phyloP scores from a whole-genome alignment of 92 coral and sea anemone species.

The Epizoanthus illoricatus region DNA sequence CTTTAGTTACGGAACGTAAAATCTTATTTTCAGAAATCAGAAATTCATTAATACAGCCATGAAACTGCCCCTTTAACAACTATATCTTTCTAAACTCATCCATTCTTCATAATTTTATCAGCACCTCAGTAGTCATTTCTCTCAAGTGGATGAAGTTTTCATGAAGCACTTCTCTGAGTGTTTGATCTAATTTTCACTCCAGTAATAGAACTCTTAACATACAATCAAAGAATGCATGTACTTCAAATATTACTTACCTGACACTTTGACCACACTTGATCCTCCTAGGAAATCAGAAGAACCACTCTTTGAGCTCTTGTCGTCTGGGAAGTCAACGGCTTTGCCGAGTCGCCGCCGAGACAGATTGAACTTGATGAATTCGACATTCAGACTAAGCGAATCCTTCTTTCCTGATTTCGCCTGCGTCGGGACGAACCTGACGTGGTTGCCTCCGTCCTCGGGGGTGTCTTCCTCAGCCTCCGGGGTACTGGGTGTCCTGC shows the following conservation, averaged over 20 bases:
- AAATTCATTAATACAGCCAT: too few relatives aligned
- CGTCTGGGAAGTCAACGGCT: conserved; percentile 59
- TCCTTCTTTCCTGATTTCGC: conserved; percentile 96
- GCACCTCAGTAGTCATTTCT: too few relatives aligned
- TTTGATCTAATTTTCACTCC: neutral
- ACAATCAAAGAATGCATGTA: neutral
- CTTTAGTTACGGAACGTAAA: too few relatives aligned
- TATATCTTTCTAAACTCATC: too few relatives aligned
- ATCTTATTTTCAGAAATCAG: too few relatives aligned
- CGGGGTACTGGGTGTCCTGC: conserved; percentile 70
- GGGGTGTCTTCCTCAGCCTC: conserved; percentile 54
- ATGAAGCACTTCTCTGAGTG: too few relatives aligned
- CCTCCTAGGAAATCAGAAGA: conserved; percentile 78
- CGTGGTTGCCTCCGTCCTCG: conserved; percentile 64
- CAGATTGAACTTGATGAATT: conserved; percentile 90
- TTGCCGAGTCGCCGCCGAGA: conserved; percentile 89
- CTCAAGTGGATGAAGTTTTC: too few relatives aligned
- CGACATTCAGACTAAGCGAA: conserved; percentile 92
- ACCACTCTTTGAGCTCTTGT: conserved; percentile 49
- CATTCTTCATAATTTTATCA: too few relatives aligned
- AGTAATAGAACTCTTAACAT: neutral
- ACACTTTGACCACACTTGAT: conserved; percentile 94
- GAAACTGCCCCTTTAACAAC: too few relatives aligned
- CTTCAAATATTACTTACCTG: conserved; percentile 57
- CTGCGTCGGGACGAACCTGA: conserved; percentile 75